phyloP scores from a whole-genome alignment of 2,888 invertebrate genomes.

The Cephus rjabovi region DNA sequence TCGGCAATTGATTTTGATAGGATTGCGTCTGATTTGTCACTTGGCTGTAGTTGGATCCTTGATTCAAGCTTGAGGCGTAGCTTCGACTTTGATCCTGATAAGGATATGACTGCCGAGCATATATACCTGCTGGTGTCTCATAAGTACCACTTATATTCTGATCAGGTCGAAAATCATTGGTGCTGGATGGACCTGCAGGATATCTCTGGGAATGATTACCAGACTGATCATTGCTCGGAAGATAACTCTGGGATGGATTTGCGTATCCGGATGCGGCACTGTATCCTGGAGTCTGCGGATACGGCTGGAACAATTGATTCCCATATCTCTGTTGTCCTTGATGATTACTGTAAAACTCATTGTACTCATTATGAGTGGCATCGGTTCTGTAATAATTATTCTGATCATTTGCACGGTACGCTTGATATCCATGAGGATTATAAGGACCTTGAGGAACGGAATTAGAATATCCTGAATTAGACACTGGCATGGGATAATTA shows the following conservation, averaged over 20 bases:
- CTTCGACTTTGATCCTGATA: conserved; percentile 56
- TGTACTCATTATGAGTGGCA: conserved; percentile 44
- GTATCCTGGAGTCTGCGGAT: conserved; percentile 50
- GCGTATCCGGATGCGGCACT: conserved; percentile 31
- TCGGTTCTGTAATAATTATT: conserved; percentile 56
- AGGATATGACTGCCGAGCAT: conserved; percentile 50
- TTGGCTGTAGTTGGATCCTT: conserved; percentile 53
- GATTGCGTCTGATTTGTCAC: conserved; percentile 42
- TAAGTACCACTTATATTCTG: conserved; percentile 49
- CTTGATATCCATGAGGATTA: conserved; percentile 47
- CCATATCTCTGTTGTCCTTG: conserved; percentile 53
- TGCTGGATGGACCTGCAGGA: conserved; percentile 25
- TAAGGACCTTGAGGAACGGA: conserved; percentile 40
- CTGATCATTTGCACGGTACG: conserved; percentile 54
- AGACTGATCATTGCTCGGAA: conserved; percentile 40
- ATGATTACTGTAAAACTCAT: conserved; percentile 55
- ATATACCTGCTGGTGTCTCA: conserved; percentile 48
- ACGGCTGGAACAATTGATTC: conserved; percentile 52
- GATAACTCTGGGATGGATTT: conserved; percentile 43
- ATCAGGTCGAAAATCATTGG: conserved; percentile 49
- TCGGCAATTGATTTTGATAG: conserved; percentile 38
- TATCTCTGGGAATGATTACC: conserved; percentile 32
- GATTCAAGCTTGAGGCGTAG: conserved; percentile 49
- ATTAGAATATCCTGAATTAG: conserved; percentile 48
- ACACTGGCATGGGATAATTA: conserved; percentile 45